Evolutionary conservation across 2,888 invertebrate genomes (phyloP), one percentile per base, ranked within the genome.

Genomic region (Catocala fraxini): DNA sequence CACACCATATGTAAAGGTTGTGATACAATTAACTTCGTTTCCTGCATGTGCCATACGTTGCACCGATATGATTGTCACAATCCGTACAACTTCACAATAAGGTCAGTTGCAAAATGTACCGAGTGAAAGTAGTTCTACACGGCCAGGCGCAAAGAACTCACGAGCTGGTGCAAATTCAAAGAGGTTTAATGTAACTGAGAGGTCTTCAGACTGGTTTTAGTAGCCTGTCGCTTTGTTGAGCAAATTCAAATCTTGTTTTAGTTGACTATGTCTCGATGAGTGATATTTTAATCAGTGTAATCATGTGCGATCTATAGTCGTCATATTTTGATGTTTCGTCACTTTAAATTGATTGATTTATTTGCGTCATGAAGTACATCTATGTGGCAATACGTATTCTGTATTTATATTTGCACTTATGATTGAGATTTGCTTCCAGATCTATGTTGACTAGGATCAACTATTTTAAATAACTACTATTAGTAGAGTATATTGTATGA

Each of bases 61-160:
- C 75, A 77, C 65, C 74, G 71, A 68, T 77, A 79, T 81, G 82
- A 85, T 81, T 83, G 84, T 85, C 80, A 78, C 79, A 75, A 74
- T 75, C 67, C 74, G 75, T 77, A 80, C 80, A 80, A 76, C 80
- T 80, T 71, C 70, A 81, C 79, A 85, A 84, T 89, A 87, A 89
- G 89, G 88, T 81, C 87, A 82, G 64, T 89, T 89, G 87, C 89
- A 86, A 89, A 89, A 89, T 80, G 74, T 74, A 76, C 65, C 58
- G 39, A 83, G 89, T 88, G 89, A 89, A 89, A 89, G 89, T 89
- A 87, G 87, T 85, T 83, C 76, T 75, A 68, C 13, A 43, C 35
- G 58, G 71, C 87, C 86, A 84, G 66, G 34, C 15, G 43, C 5
- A 39, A 41, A 62, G 68, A 73, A 7, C 70, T 58, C 42, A 15